A percentile compares a stretch with the other conserved stretches of the same genome.
Evolutionary conservation across 2,113 vertebrate species (phyloP).

Genomic region (Theristicus caerulescens): DNA sequence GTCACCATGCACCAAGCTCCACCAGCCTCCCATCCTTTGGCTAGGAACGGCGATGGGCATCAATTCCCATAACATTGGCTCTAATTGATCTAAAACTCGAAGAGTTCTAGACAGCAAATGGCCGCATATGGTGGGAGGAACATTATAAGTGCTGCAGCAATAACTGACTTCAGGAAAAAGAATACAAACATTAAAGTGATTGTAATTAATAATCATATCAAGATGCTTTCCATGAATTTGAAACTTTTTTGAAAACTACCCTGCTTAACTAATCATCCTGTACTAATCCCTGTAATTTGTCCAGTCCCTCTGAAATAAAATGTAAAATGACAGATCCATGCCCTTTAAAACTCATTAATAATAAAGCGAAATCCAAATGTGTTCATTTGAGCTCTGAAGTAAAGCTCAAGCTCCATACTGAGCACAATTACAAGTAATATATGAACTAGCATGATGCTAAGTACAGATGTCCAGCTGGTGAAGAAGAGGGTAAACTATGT

Average conservation of each 20-base stretch:
- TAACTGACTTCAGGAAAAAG: conserved; percentile 24
- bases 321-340: neutral
- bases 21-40: neutral
- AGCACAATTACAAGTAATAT: neutral
- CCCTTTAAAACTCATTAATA: conserved; percentile 5
- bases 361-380: conserved; percentile 1
- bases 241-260: conserved; percentile 51
- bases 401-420: neutral
- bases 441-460: neutral
- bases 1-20: conserved; percentile 47
- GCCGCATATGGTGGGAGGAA: neutral
- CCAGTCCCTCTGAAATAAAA: neutral
- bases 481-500: neutral
- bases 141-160: neutral
- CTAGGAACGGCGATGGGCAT: neutral
- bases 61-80: neutral
- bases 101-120: conserved; percentile 43
- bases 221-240: conserved; percentile 42
- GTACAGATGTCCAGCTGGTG: neutral
- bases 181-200: conserved; percentile 33
- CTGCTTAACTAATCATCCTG: conserved; percentile 23
- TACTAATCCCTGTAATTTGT: neutral
- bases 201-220: conserved; percentile 63
- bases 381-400: neutral
- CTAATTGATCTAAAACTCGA: neutral